Evolutionary conservation across 2,797 vertebrate genomes (phyloP).

Genomic region (Phoebastria nigripes): DNA sequence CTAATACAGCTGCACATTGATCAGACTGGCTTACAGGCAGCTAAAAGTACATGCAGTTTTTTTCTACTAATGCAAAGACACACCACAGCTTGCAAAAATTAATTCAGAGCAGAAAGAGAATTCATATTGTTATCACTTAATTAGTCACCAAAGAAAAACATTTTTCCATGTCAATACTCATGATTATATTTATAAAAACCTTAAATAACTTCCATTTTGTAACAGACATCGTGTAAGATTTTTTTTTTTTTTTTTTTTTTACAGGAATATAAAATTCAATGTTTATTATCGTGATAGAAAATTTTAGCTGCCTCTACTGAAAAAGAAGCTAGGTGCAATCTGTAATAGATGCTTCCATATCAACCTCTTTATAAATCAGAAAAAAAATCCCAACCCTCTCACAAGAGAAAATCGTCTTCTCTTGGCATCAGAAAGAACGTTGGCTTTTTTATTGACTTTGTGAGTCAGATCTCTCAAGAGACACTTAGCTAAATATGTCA

Average conservation of each 20-base stretch:
- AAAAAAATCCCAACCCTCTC: neutral
- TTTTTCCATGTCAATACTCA: neutral
- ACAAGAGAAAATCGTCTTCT: neutral
- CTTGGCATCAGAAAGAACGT: neutral
- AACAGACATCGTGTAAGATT: neutral
- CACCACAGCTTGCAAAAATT: neutral
- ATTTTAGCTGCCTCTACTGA: neutral
- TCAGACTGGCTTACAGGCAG: neutral
- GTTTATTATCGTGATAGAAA: neutral
- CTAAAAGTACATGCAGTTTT: neutral
- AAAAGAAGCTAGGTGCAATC: neutral
- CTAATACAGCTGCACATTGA: neutral
- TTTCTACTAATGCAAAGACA: neutral
- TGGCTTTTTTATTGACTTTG: neutral
- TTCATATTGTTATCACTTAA: neutral
- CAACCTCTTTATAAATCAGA: neutral
- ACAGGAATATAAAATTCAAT: neutral
- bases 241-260: neutral
- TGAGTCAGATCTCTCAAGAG: slow-evolving; percentile 23
- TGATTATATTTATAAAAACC: neutral
- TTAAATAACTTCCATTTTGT: neutral
- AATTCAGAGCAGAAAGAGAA: neutral
- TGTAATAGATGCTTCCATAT: neutral
- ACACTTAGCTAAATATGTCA: slow-evolving; percentile 1
- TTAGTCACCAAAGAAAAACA: neutral